Evolutionary conservation across 2,113 vertebrate genomes (phyloP).

Genomic region (Pelecanoides urinatrix): DNA sequence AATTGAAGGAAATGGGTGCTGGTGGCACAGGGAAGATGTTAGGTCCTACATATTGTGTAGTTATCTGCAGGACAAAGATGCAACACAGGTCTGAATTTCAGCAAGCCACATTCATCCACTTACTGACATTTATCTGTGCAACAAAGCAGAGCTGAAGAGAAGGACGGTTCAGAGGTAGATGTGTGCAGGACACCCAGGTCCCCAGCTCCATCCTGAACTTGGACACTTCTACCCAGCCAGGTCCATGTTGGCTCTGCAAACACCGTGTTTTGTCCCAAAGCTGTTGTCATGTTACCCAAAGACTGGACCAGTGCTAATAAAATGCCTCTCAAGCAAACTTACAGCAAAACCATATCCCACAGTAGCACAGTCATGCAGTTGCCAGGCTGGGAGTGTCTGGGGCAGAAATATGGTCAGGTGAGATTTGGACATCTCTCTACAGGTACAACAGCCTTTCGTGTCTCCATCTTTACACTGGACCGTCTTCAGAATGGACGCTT

Average conservation of each 20-base stretch:
- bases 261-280: accelerated
- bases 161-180: accelerated
- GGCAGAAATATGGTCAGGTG: neutral
- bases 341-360: neutral
- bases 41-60: accelerated
- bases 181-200: neutral
- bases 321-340: neutral
- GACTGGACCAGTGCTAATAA: neutral
- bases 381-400: neutral
- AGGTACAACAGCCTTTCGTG: neutral
- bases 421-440: neutral
- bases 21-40: neutral
- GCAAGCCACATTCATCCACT: neutral
- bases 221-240: neutral
- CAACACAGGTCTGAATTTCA: neutral
- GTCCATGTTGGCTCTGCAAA: neutral
- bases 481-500: neutral
- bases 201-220: neutral
- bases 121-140: neutral
- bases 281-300: neutral
- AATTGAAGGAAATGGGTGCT: neutral
- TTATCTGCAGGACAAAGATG: neutral
- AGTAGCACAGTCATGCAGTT: neutral
- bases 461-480: neutral
- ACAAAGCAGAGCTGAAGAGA: neutral